Conservation (phyloP, 1,140 invertebrate genomes). For the Bombus confusus region DNA sequence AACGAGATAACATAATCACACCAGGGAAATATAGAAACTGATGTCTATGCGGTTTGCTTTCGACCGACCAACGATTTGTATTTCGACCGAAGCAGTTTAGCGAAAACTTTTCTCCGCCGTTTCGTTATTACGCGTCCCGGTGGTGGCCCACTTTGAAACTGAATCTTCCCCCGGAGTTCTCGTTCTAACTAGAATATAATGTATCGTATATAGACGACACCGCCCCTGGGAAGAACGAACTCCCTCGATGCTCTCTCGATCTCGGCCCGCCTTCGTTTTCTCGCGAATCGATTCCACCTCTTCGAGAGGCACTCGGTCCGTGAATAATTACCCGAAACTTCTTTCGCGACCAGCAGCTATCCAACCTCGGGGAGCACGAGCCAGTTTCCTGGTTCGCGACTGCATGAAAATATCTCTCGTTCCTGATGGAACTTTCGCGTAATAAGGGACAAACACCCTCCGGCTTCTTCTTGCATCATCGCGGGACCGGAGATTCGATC, state of each 20-base stretch:
- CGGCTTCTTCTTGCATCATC: neutral
- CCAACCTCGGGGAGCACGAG: no score
- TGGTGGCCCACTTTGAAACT: slow-evolving; percentile 46
- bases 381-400: neutral
- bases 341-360: neutral
- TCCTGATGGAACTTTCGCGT: slow-evolving; percentile 24
- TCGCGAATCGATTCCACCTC: slow-evolving; percentile 14
- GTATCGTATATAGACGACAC: slow-evolving; percentile 35
- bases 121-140: slow-evolving; percentile 60
- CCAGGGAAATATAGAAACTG: neutral
- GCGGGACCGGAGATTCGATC: neutral
- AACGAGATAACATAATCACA: slow-evolving; percentile 14
- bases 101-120: slow-evolving; percentile 52
- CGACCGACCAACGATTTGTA: slow-evolving; percentile 56
- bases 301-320: neutral
- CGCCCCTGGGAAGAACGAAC: neutral
- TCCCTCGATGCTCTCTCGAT: neutral
- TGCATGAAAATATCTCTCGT: slow-evolving; percentile 17
- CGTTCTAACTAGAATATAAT: slow-evolving; percentile 36
- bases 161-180: slow-evolving; percentile 52
- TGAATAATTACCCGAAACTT: slow-evolving; percentile 38
- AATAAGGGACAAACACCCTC: slow-evolving; percentile 35
- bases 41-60: slow-evolving; percentile 9
- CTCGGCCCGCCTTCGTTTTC: neutral
- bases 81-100: slow-evolving; percentile 54